phyloP scores from a whole-genome alignment of 2,113 vertebrate species.

The Rana temporaria region DNA sequence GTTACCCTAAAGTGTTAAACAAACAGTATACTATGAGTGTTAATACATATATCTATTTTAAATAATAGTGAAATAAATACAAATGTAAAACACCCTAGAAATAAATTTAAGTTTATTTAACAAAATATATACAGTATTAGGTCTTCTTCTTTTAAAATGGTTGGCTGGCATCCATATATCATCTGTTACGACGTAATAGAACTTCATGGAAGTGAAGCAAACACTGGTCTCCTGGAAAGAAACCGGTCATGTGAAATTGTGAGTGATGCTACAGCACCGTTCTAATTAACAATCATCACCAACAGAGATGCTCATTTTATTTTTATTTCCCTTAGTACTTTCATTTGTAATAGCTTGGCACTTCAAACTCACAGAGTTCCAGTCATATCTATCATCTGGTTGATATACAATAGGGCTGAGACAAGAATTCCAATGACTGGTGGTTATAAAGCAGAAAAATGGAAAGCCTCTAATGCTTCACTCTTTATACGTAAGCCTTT shows the following conservation, averaged over 20 bases:
- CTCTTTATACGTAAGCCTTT: not conserved
- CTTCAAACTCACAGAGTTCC: not conserved
- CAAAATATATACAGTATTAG: too few species aligned
- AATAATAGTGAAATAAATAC: too few species aligned
- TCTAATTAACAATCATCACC: constrained; percentile 17
- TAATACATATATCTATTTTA: too few species aligned
- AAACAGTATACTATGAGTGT: too few species aligned
- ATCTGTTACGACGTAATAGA: not conserved
- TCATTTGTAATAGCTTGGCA: not conserved
- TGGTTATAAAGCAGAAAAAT: not conserved
- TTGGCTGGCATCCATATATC: not conserved
- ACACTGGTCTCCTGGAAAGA: not conserved
- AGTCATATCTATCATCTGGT: constrained; percentile 2
- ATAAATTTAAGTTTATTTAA: too few species aligned
- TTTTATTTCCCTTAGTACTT: constrained; percentile 2
- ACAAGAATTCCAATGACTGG: not conserved
- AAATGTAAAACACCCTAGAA: too few species aligned
- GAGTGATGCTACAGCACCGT: not conserved
- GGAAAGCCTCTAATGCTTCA: not conserved
- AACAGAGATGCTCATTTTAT: constrained; percentile 5
- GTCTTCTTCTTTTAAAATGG: too few species aligned
- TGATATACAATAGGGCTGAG: not conserved
- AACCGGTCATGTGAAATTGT: not conserved
- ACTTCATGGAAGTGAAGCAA: not conserved
- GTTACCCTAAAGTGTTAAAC: too few species aligned